These are phyloP conservation scores for Drosophila paranaensis DNA, from an alignment of 2,888 invertebrate genomes.

Conservation along the genomic window DNA sequence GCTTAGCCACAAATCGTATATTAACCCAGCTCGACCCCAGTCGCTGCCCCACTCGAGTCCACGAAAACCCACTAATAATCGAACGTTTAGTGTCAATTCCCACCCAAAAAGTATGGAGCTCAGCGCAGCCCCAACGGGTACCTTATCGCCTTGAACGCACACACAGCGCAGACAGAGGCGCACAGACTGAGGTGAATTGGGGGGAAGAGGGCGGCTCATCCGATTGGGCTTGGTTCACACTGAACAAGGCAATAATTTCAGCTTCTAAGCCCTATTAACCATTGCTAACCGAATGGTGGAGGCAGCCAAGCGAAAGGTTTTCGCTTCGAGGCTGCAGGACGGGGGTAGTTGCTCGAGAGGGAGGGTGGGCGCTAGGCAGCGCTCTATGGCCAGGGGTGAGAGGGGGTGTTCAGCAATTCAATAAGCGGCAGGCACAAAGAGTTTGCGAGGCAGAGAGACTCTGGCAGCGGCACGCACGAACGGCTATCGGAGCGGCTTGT, in stretches of 20 bases:
- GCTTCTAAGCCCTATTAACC: constrained; percentile 81
- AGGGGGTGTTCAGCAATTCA: constrained; percentile 71
- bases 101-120: constrained; percentile 30
- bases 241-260: constrained; percentile 80
- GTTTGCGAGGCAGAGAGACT: constrained; percentile 16
- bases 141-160: constrained; percentile 36
- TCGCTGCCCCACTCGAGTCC: constrained; percentile 35
- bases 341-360: constrained; percentile 2
- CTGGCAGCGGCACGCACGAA: constrained; percentile 55
- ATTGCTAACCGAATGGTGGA: constrained; percentile 77
- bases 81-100: constrained; percentile 66
- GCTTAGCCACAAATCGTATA: constrained; percentile 17
- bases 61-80: constrained; percentile 65
- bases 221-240: constrained; percentile 78
- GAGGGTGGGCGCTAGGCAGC: neutral
- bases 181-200: constrained; percentile 30
- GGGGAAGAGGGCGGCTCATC: constrained; percentile 63
- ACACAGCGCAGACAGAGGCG: neutral
- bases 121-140: constrained; percentile 15
- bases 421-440: constrained; percentile 70
- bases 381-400: neutral
- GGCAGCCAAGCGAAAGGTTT: constrained; percentile 65
- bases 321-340: constrained; percentile 14
- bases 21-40: constrained; percentile 10
- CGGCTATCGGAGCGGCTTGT: constrained; percentile 30